Evolutionary conservation across 2,113 vertebrate species (phyloP).

Genomic region (Aix galericulata): DNA sequence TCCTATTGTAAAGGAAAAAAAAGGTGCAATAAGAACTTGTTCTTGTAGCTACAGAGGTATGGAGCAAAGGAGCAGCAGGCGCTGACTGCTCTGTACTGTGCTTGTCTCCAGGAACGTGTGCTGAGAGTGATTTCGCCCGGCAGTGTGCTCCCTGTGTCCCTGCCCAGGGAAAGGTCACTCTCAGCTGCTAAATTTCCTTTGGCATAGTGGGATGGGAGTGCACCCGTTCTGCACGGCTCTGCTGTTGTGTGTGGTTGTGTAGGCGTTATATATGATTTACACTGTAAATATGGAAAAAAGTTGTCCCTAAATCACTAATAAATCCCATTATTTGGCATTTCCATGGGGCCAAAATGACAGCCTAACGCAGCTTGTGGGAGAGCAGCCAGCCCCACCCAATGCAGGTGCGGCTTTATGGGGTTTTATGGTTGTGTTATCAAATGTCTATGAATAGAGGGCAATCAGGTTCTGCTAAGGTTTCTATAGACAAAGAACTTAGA

Average conservation of each 20-base stretch:
- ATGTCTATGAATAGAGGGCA: not conserved
- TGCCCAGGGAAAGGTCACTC: not conserved
- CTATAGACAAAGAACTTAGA: fast-evolving
- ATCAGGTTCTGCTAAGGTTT: fast-evolving
- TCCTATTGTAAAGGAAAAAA: not conserved
- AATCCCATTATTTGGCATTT: fast-evolving
- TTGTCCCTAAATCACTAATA: fast-evolving
- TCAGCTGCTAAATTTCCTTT: fast-evolving
- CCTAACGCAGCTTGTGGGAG: fast-evolving
- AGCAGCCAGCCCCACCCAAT: fast-evolving
- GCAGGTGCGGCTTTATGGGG: not conserved
- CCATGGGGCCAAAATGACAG: not conserved
- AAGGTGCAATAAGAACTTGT: fast-evolving
- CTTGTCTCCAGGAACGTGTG: fast-evolving
- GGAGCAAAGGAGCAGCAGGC: not conserved
- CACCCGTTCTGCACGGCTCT: fast-evolving
- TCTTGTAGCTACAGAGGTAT: not conserved
- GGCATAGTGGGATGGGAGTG: not conserved
- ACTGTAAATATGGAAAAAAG: fast-evolving
- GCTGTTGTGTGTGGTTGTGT: fast-evolving
- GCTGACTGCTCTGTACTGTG: fast-evolving
- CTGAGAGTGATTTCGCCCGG: not conserved
- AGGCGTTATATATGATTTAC: not conserved
- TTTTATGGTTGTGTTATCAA: not conserved
- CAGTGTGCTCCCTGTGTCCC: not conserved